phyloP scores from a whole-genome alignment of 2,797 vertebrate genomes.

The Thunnus albacares region DNA sequence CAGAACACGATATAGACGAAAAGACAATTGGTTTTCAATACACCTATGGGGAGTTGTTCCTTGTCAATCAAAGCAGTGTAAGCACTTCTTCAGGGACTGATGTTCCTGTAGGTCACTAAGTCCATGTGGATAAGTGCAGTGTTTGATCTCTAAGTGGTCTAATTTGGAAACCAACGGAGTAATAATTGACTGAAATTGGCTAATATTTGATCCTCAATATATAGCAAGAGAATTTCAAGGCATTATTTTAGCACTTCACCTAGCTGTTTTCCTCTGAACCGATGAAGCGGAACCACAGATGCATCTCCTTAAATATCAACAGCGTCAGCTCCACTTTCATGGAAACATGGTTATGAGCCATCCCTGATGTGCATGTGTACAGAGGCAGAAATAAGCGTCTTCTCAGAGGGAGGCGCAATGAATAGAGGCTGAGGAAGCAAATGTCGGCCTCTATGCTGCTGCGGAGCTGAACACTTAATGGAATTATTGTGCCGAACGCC shows the following conservation, averaged over 20 bases:
- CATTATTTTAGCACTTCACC: neutral
- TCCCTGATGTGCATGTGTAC: conserved; percentile 53
- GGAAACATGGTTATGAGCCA: conserved; percentile 37
- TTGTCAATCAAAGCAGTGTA: conserved; percentile 31
- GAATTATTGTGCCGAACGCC: conserved; percentile 56
- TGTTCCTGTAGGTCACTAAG: conserved; percentile 20
- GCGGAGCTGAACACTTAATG: conserved; percentile 56
- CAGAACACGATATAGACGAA: conserved; percentile 32
- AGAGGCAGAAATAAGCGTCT: conserved; percentile 58
- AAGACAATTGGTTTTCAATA: conserved; percentile 44
- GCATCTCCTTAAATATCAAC: conserved; percentile 44
- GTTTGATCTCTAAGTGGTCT: conserved; percentile 6
- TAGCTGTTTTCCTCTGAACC: neutral
- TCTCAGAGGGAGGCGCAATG: conserved; percentile 36
- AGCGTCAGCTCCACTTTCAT: conserved; percentile 49
- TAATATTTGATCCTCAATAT: neutral
- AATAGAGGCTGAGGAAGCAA: conserved; percentile 58
- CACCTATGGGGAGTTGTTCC: conserved; percentile 12
- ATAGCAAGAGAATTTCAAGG: neutral
- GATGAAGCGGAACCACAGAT: conserved; percentile 18
- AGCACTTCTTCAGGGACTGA: conserved; percentile 25
- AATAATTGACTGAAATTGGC: neutral
- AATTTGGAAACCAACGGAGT: conserved; percentile 5
- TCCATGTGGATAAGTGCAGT: conserved; percentile 1
- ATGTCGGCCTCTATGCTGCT: conserved; percentile 38